Evolutionary conservation across 2,888 invertebrate species (phyloP), one percentile per base, ranked within the genome.

Genomic region (Torymus tubicola): DNA sequence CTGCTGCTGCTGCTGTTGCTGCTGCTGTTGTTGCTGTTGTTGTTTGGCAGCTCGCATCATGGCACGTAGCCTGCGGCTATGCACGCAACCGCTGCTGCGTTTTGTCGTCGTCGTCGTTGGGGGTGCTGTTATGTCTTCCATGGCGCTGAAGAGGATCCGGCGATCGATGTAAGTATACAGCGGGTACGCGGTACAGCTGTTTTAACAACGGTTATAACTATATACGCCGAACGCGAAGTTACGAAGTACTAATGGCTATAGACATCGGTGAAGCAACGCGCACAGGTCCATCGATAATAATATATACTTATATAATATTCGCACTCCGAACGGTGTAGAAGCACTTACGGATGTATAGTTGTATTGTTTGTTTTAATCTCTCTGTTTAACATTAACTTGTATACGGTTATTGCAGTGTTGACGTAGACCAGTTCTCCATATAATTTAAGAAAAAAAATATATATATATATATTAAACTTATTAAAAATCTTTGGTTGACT

Each of bases 41-140:
- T 31, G 31, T 31, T 4, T 53, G 42, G 24, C 74, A 65, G 55
- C 55, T 31, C 31, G 31, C 31, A 31, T 31, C 31, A 31, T 31
- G 31, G 64, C 53, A 75, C 60, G 57, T 61, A 78, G 24, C 75
- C 64, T 31, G 11, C 58, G 53, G 24, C 74, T 68, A 50, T 61
- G 64, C 53, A 75, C 60, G 57, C 67, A 78, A 42, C 78, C 64
- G 42, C 31, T 60, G 21, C 31, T 31, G 31, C 31, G 31, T 8
- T 31, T 31, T 8, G 31, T 31, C 31, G 31, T 31, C 31, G 31
- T 31, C 31, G 31, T 31, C 31, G 31, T 31, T 8, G 31, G 31
- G 31, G 31, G 31, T 31, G 31, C 31, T 31, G 2, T 8, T 31
- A 31, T 31, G 31, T 79, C 63, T 70, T 65, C 58, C 80, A 75